Base-by-base conservation (phyloP, 1,140 invertebrate species). In the Myzus persicae region DNA sequence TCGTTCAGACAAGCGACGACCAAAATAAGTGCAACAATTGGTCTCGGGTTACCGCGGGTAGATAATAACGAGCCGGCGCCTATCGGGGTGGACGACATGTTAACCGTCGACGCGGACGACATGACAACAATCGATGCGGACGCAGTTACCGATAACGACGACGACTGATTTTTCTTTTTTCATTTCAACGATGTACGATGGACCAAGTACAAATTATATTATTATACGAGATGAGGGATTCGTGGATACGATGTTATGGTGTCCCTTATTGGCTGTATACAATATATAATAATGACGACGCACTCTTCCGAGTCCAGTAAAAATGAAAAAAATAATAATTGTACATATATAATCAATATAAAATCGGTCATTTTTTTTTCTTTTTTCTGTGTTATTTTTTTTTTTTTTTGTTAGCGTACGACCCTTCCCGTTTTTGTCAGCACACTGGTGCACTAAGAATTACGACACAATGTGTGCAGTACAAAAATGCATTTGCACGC, bases 11-110 rank as follows among this genome's bases (percentile, higher is more conserved):
- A 97, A 94, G 98, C 98, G 2, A 98, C 97, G 94, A 96, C 97
- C 46, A 98, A 98, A 94, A 96, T 98, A 54, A 97, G 97, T 8
- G 97, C 97, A n/a, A 97, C 97, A 38, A 98, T 98, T 92, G 98
- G 98, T 54, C 95, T 98, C 40, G 96, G 96, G 93, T 96, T 98
- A 7, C 96, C 96, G 9, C 96, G 97, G 81, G 94, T 94, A 31
- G n/a, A 92, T 4, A 59, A 93, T 67, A 90, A 59, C 89, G 36
- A 67, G 26, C 46, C 36, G 48, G 1, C 44, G 20, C n/a, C 89
- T 14, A 18, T 44, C 38, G 54, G 2, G 36, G 54, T 18, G 36
- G 26, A 90, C 22, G 44, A 90, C 26, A n/a, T 91, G n/a, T 36
- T 14, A n/a, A 22, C 22, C 36, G 24, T 51, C 36, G 46, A n/a